Base-by-base conservation (phyloP, 53 echinoderm and acorn worm genomes). In the Arbacia lixula region DNA sequence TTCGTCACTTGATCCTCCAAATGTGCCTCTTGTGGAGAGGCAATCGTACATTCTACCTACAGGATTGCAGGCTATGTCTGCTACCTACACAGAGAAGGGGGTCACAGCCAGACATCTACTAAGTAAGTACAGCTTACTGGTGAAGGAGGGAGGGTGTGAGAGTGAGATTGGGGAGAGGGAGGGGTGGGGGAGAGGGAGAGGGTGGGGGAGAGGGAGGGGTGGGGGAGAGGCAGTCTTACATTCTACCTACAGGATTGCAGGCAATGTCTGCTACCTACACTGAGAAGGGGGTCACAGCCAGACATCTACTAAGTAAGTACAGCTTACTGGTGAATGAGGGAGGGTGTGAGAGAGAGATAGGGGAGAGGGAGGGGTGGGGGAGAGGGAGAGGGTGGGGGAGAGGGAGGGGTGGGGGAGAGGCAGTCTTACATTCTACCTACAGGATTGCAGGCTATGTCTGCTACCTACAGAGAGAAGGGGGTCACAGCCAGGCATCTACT, bases 21-120 rank as follows among this genome's bases (percentile, higher is more conserved):
- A 83, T 28, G 62, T 86, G 2, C 99, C 99, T 3, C 87, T 99
- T 56, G 99, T 99, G 0, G 89, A 92, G 42, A 79, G 99, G 10
- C 99, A 99, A 61, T 99, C 99, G 4, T 99, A 99, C 66, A 87
- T 99, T 82, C 81, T 94, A 19, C 88, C 99, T 9, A 85, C 90
- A 35, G 72, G 92, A 14, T 40, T 99, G 11, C 99, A 99, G 35
- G 86, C 89, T 32, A 73, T 99, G 86, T 85, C 84, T 4, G 78
- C 87, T 0, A 92, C 99, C 19, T 88, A 89, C 39, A 99, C 99
- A 24, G 99, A 99, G 57, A 99, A 91, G 53, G 99, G 99, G 20
- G 94, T 99, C 33, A 99, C 99, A 1, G 79, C 87, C 8, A 99
- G 89, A 34, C 88, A 94, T 68, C 40, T 99, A 12, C 69, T 99